Base-by-base conservation (phyloP, 2,797 vertebrate genomes). In the Myotis myotis region DNA sequence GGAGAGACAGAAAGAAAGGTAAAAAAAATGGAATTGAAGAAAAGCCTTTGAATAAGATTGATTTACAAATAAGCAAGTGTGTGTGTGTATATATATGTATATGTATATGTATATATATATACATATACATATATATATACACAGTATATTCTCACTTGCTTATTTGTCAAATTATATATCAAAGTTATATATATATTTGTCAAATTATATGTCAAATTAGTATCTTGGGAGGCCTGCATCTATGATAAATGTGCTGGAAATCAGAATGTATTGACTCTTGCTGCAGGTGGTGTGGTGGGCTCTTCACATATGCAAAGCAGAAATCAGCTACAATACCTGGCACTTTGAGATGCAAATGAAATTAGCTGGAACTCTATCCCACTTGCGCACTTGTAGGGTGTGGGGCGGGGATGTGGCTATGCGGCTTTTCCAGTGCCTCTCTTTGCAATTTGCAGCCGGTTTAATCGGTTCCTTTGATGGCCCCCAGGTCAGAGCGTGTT, bases 271-370 rank as follows among this genome's bases (percentile, higher is more conserved):
- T 41, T 51, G 71, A 64, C 44, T 70, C 22, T 75, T 75, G 17
- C 51, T 72, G 68, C 30, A 87, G 74, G 41, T n/a, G 6, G 3
- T 44, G 13, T 25, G 33, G 44, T 20, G 10, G 60, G 6, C 23
- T 23, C n/a, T 84, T 41, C 53, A 88, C 44, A 38, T 12, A 25
- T 20, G 47, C 47, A 80, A 80, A 93, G 60, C 12, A 83, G 49
- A 66, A 53, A 17, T 83, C 33, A 30, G 28, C 51, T 53, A 20
- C 71, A 66, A 57, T 22, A 41, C 11, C 44, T 57, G 5, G 2
- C 25, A 44, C 41, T 96, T 93, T 93, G 75, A 88, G 84, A 87
- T 47, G 76, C 93, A 95, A 93, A 96, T 47, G 38, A 74, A 85
- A 33, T 41, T 2, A 85, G 6, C 57, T 30, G 57, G 62, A 57